phyloP scores from a whole-genome alignment of 2,113 vertebrate genomes.

The Grallaria varia region DNA sequence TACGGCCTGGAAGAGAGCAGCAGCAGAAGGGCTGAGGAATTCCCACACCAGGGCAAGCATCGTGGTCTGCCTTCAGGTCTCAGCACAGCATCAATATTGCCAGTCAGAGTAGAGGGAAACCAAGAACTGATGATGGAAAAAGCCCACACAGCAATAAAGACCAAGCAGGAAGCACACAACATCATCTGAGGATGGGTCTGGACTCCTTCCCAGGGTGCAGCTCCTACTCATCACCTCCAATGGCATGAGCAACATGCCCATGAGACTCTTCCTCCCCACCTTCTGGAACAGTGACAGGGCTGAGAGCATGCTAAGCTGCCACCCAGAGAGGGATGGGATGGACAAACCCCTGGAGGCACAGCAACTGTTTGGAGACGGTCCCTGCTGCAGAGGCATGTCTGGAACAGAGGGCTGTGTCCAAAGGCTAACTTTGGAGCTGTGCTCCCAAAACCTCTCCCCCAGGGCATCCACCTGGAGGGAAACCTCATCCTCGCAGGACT shows the following conservation, averaged over 20 bases:
- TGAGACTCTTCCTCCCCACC: not conserved
- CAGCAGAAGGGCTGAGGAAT: not conserved
- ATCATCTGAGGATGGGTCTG: rapidly evolving
- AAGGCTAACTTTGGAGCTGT: not conserved
- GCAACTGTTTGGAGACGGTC: rapidly evolving
- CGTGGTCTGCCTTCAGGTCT: not conserved
- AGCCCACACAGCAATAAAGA: not conserved
- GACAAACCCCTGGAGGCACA: not conserved
- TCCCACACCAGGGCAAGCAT: rapidly evolving
- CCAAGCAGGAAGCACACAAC: rapidly evolving
- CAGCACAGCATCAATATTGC: not conserved
- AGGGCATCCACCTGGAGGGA: not conserved
- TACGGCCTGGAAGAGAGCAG: conserved; percentile 76
- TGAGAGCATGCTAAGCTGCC: not conserved
- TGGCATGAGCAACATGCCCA: rapidly evolving
- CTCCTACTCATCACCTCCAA: not conserved
- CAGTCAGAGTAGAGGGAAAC: not conserved
- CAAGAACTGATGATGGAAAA: not conserved
- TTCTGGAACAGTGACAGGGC: not conserved
- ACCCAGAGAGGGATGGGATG: not conserved
- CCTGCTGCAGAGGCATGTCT: not conserved
- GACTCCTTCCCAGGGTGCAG: not conserved
- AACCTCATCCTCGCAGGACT: not conserved
- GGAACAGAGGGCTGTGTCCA: not conserved
- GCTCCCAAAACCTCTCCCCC: not conserved